Evolutionary conservation across 64 coral and sea anemone species (phyloP).

Genomic region (Montipora efflorescens): DNA sequence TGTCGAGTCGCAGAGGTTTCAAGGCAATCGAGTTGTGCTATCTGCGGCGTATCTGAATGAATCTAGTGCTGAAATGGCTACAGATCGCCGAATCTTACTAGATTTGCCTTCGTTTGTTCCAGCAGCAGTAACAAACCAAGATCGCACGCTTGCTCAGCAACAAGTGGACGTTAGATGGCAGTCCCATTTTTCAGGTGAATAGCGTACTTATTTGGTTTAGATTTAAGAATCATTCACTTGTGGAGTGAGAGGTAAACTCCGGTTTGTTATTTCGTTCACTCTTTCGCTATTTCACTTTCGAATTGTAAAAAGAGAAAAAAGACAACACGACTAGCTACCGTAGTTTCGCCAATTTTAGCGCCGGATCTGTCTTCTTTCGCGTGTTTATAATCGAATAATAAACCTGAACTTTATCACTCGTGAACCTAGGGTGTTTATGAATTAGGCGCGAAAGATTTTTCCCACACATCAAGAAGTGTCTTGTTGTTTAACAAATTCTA

Average conservation of each 20-base stretch:
- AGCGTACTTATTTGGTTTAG: not conserved
- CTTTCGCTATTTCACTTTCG: constrained; percentile 39
- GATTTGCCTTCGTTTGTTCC: constrained; percentile 41
- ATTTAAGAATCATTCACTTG: not conserved
- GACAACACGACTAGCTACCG: not conserved
- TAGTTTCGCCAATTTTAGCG: not conserved
- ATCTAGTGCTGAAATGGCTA: constrained; percentile 51
- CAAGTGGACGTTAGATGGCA: constrained; percentile 33
- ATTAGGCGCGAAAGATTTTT: not conserved
- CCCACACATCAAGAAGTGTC: not conserved
- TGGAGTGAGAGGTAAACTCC: not conserved
- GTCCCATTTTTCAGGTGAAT: constrained; percentile 39
- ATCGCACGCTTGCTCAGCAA: constrained; percentile 5
- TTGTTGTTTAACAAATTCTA: not conserved
- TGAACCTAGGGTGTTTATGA: not conserved
- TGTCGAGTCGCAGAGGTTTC: constrained; percentile 67
- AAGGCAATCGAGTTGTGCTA: constrained; percentile 35
- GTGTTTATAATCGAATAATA: not conserved
- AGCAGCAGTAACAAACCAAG: constrained; percentile 20
- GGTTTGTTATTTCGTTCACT: not conserved
- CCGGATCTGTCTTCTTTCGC: not conserved
- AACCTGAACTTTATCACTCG: constrained; percentile 10
- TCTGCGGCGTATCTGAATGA: constrained; percentile 34
- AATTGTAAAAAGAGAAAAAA: not conserved
- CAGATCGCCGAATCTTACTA: constrained; percentile 19